Conservation (phyloP, 1,140 invertebrate genomes). For the Schmidtea mediterranea region DNA sequence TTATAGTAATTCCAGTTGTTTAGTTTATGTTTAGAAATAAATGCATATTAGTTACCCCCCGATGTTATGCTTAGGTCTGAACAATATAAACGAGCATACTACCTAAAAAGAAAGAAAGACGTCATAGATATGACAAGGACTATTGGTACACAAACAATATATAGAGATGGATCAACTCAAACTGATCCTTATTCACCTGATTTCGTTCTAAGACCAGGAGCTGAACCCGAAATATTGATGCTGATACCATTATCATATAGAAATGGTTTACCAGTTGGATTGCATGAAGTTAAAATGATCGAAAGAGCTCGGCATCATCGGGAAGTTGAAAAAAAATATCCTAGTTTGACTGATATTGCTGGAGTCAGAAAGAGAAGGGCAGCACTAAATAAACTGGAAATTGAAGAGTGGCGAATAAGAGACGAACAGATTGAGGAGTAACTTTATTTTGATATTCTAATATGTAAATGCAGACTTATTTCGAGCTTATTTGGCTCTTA, state of each 20-base stretch:
- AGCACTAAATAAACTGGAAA: conserved; percentile 36
- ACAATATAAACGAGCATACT: too few relatives aligned
- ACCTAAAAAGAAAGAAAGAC: too few relatives aligned
- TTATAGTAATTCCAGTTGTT: too few relatives aligned
- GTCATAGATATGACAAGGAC: too few relatives aligned
- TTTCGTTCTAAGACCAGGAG: conserved; percentile 29
- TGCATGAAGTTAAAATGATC: conserved; percentile 36
- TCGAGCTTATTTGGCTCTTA: too few relatives aligned
- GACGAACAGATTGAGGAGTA: conserved; percentile 33
- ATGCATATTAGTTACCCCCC: too few relatives aligned
- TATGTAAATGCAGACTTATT: conserved; percentile 12
- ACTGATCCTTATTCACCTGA: conserved; percentile 45
- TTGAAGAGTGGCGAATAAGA: conserved; percentile 36
- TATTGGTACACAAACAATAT: conserved; percentile 36
- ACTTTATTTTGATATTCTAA: neutral
- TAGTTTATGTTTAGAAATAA: too few relatives aligned
- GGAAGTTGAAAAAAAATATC: conserved; percentile 32
- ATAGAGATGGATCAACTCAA: conserved; percentile 44
- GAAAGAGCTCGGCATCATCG: conserved; percentile 31
- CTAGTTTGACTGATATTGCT: conserved; percentile 26
- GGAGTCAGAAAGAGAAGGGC: conserved; percentile 30
- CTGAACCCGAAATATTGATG: conserved; percentile 34
- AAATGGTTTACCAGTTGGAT: conserved; percentile 34
- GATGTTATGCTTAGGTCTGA: too few relatives aligned
- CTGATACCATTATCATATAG: conserved; percentile 36